Conservation (phyloP, 2,797 vertebrate species). For the Morus bassanus region DNA sequence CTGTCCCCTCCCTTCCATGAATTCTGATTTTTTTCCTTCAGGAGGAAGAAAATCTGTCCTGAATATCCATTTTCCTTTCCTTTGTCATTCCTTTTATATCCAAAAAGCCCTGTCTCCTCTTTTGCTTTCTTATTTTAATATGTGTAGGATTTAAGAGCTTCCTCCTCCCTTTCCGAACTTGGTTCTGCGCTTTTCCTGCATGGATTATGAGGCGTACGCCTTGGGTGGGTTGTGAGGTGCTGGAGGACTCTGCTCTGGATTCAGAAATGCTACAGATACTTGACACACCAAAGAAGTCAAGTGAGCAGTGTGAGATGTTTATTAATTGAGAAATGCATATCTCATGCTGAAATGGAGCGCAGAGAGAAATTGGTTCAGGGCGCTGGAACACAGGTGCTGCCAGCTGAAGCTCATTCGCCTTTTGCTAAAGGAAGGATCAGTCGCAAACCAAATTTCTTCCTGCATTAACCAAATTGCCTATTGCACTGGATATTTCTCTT, state of each 20-base stretch:
- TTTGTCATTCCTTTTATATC: background rate
- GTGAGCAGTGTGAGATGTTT: background rate
- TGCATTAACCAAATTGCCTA: constrained; percentile 6
- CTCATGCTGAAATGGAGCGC: background rate
- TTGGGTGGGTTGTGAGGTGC: background rate
- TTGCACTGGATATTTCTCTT: background rate
- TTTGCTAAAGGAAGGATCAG: constrained; percentile 19
- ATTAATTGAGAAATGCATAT: constrained; percentile 31
- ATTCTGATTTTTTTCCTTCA: background rate
- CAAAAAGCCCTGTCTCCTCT: background rate
- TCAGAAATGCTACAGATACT: background rate
- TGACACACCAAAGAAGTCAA: background rate
- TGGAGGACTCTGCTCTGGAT: background rate
- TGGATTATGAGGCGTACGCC: background rate
- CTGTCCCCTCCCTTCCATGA: background rate
- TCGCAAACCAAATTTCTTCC: background rate
- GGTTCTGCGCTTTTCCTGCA: background rate
- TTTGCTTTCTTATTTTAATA: background rate
- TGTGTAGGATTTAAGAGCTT: background rate
- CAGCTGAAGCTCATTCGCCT: background rate
- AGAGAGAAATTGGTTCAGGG: background rate
- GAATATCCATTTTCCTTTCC: background rate
- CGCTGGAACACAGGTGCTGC: background rate
- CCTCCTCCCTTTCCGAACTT: background rate
- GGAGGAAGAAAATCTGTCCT: background rate